phyloP scores from a whole-genome alignment of 2,113 vertebrate species.

The rat (Rattus norvegicus) region DNA sequence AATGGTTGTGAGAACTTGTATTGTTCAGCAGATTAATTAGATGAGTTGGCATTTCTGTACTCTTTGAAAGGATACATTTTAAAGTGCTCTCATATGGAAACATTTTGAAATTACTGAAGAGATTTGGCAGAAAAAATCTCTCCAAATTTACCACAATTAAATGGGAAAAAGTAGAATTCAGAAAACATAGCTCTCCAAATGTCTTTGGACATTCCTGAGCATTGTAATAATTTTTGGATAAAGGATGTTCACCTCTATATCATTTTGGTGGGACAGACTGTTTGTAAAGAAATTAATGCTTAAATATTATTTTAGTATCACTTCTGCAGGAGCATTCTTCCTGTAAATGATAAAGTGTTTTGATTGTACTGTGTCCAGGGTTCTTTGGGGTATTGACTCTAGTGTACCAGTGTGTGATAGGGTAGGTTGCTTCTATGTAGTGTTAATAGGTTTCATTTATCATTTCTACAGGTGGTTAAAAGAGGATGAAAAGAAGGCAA shows the following conservation, averaged over 20 bases:
- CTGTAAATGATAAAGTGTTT: constrained; percentile 3
- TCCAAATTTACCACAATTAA: neutral
- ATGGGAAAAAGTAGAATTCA: neutral
- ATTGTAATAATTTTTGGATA: neutral
- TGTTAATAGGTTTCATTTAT: constrained; percentile 34
- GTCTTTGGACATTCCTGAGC: neutral
- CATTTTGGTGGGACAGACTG: neutral
- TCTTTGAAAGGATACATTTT: neutral
- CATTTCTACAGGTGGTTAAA: neutral
- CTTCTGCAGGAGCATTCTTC: neutral
- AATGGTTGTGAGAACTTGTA: neutral
- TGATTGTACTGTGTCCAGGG: neutral
- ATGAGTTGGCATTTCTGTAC: neutral
- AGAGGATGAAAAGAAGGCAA: neutral
- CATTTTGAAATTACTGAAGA: neutral
- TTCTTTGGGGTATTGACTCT: neutral
- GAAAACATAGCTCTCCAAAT: neutral
- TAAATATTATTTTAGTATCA: neutral
- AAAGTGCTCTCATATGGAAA: neutral
- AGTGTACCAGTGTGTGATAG: neutral
- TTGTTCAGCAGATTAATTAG: neutral
- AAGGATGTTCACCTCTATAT: neutral
- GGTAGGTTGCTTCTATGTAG: neutral
- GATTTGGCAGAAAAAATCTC: neutral
- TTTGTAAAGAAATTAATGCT: neutral